Evolutionary conservation across 2,797 vertebrate genomes (phyloP).

Genomic region (Chloroceryle amazona): DNA sequence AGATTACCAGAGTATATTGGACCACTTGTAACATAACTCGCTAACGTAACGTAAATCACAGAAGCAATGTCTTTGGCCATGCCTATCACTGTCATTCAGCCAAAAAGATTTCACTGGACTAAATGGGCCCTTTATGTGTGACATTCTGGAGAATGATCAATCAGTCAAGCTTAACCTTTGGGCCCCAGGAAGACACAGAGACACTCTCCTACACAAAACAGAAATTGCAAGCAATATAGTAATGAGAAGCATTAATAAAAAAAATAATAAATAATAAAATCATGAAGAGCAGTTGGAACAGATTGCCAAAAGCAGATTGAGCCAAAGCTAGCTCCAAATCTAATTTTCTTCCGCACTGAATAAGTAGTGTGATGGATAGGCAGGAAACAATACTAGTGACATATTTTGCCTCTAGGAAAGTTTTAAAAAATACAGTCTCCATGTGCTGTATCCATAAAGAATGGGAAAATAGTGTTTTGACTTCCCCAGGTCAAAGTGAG

Average conservation of each 20-base stretch:
- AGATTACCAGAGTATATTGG: not conserved
- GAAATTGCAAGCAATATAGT: not conserved
- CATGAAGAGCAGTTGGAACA: not conserved
- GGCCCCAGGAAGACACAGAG: not conserved
- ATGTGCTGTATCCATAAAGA: not conserved
- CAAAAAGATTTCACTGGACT: not conserved
- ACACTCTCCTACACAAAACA: not conserved
- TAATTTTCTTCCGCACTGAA: conserved; percentile 21
- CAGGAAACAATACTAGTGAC: conserved; percentile 40
- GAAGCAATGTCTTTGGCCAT: not conserved
- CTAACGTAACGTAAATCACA: not conserved
- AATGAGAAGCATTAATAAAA: not conserved
- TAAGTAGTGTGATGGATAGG: conserved; percentile 28
- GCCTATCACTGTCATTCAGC: not conserved
- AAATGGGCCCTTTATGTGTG: not conserved
- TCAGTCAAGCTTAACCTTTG: not conserved
- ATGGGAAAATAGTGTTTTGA: not conserved
- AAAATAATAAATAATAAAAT: not conserved
- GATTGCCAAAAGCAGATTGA: conserved; percentile 33
- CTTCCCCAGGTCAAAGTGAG: not conserved
- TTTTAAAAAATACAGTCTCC: not conserved
- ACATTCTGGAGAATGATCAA: not conserved
- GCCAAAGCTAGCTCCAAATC: not conserved
- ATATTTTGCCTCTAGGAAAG: conserved; percentile 44
- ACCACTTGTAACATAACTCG: not conserved